Percentiles rank a stretch among this genome's conserved stretches.
Evolutionary conservation across 2,797 vertebrate genomes (phyloP).

Genomic region (Cyprinella venusta): DNA sequence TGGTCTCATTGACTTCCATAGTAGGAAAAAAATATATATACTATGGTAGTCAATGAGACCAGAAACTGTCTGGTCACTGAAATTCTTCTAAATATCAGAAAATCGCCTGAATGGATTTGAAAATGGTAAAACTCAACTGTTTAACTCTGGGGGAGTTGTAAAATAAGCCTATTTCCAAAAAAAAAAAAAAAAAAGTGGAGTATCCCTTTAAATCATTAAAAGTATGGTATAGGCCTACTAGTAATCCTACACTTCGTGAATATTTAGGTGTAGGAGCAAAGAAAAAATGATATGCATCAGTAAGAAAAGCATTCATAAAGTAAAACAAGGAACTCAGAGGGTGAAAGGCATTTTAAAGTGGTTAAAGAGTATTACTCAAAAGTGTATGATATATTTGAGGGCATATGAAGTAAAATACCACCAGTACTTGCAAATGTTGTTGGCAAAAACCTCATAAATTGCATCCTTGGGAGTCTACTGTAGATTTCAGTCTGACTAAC

Average conservation of each 20-base stretch:
- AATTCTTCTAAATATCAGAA: too few relatives aligned
- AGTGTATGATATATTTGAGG: background rate
- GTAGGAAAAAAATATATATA: too few relatives aligned
- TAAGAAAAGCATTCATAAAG: constrained; percentile 6
- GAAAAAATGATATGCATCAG: constrained; percentile 3
- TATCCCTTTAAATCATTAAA: background rate
- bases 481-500: constrained; percentile 34
- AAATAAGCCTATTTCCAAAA: too few relatives aligned
- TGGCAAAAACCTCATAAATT: constrained; percentile 49
- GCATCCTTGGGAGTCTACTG: constrained; percentile 41
- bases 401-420: constrained; percentile 14
- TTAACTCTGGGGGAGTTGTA: too few relatives aligned
- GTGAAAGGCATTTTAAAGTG: constrained; percentile 5
- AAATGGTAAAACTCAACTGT: too few relatives aligned
- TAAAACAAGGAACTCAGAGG: background rate
- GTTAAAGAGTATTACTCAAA: background rate
- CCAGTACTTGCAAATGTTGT: constrained; percentile 24
- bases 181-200: too few relatives aligned
- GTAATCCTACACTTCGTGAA: constrained; percentile 18
- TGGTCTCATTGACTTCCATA: too few relatives aligned
- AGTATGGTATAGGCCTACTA: background rate
- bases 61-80: too few relatives aligned
- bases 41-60: too few relatives aligned
- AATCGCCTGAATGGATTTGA: too few relatives aligned
- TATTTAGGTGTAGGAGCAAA: constrained; percentile 15